These are phyloP conservation scores for Acromyrmex charruanus DNA, from an alignment of 1,140 invertebrate species.

Conservation along the genomic window DNA sequence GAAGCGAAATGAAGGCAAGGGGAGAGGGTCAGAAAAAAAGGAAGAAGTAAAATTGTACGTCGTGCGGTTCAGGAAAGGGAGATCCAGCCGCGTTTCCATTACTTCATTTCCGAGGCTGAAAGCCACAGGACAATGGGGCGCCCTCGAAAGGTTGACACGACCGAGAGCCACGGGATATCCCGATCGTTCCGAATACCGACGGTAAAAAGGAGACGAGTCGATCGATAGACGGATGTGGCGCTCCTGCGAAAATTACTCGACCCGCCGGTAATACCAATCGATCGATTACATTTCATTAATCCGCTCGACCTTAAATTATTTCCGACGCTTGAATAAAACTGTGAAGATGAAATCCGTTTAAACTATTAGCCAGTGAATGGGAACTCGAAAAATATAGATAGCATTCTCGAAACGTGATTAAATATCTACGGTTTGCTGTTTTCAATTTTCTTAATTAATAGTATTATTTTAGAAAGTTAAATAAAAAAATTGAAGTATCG, in stretches of 20 bases:
- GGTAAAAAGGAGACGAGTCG: slow-evolving; percentile 64
- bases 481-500: background rate
- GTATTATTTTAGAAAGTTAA: background rate
- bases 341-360: slow-evolving; percentile 37
- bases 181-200: slow-evolving; percentile 69
- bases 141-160: slow-evolving; percentile 74
- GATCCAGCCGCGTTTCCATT: slow-evolving; percentile 73
- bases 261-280: slow-evolving; percentile 32
- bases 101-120: slow-evolving; percentile 77
- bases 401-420: background rate
- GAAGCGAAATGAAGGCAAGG: slow-evolving; percentile 36
- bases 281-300: slow-evolving; percentile 65
- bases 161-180: slow-evolving; percentile 74
- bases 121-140: slow-evolving; percentile 75
- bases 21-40: slow-evolving; percentile 15
- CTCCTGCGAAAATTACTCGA: slow-evolving; percentile 63
- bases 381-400: background rate
- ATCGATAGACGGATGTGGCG: slow-evolving; percentile 39
- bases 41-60: slow-evolving; percentile 62
- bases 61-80: slow-evolving; percentile 63
- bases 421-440: background rate
- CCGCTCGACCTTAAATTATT: slow-evolving; percentile 34
- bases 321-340: slow-evolving; percentile 25
- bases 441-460: background rate
- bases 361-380: slow-evolving; percentile 13